Evolutionary conservation across 1,140 invertebrate genomes (phyloP), one percentile per base, ranked within the genome.

Genomic region (Stegodyphus mimosarum): DNA sequence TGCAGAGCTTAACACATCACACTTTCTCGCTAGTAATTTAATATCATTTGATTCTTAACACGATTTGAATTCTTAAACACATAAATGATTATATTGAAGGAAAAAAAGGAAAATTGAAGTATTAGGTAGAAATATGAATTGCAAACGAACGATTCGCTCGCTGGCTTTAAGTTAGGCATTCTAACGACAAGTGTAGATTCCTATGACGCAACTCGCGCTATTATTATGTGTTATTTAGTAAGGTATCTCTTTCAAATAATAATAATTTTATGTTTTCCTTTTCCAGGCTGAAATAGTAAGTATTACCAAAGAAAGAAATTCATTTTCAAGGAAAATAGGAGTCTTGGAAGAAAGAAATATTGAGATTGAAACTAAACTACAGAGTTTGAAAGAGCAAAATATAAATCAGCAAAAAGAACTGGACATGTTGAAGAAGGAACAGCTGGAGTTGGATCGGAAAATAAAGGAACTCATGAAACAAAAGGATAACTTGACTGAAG

Each of bases 401-500:
- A 5, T 5, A 6, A 15, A 17, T 10, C 7, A n/a, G 15, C n/a
- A 55, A 5, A 69, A 49, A 17, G n/a, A 69, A 49, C 7, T 75
- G 7, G 73, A 84, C 0, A 18, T 33, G 5, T 13, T 75, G 60
- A 18, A 66, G 60, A 74, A 83, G 17, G 80, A 83, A 17, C 18
- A n/a, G 33, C 13, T 2, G 0, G 55, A 83, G 11, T 48, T 4
- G n/a, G 55, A 74, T 6, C 7, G 17, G 17, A 53, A 74, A 6
- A 52, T 74, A 7, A 73, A 74, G 13, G 80, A 83, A 50, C 55
- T 83, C 48, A 66, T 33, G 5, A 83, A 74, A 33, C 48, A 66
- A n/a, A 73, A 53, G 9, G n/a, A 83, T 6, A 49, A 5, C 17
- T 11, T 53, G 6, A 52, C 53, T 18, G 48, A 83, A 15, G 80